phyloP scores from a whole-genome alignment of 2,113 vertebrate species.

The Elgaria multicarinata region DNA sequence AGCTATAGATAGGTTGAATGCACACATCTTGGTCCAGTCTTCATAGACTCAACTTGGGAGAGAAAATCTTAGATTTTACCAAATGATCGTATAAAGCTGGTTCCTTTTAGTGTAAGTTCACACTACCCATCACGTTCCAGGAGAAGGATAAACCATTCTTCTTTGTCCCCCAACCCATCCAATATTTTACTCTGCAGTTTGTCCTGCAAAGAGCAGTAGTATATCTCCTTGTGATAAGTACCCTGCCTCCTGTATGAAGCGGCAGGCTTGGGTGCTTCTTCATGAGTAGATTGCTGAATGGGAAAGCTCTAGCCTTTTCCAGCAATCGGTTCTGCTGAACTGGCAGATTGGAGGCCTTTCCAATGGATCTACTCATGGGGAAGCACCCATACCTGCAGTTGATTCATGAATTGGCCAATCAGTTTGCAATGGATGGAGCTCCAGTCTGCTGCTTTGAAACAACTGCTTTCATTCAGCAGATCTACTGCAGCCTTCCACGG shows the following conservation, averaged over 20 bases:
- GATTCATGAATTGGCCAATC: not conserved
- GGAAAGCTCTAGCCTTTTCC: not conserved
- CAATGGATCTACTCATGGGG: not conserved
- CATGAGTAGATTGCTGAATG: not conserved
- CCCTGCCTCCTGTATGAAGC: not conserved
- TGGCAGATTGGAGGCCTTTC: not conserved
- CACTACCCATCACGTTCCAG: not conserved
- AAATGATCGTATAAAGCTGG: not conserved
- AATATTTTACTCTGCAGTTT: not conserved
- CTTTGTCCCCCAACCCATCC: not conserved
- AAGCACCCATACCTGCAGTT: not conserved
- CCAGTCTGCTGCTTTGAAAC: not conserved
- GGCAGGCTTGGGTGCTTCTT: not conserved
- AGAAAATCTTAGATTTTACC: not conserved
- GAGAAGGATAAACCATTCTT: not conserved
- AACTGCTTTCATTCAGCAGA: not conserved
- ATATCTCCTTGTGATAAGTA: not conserved
- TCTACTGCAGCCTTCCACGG: not conserved
- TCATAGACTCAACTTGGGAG: not conserved
- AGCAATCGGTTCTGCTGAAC: not conserved
- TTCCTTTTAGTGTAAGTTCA: not conserved
- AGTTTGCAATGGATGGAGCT: not conserved
- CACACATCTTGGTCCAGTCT: not conserved
- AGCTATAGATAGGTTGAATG: not conserved
- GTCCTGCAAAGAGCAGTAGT: not conserved